Evolutionary conservation across 2,888 invertebrate genomes (phyloP), one percentile per base, ranked within the genome.

Genomic region (Stenurella melanura): DNA sequence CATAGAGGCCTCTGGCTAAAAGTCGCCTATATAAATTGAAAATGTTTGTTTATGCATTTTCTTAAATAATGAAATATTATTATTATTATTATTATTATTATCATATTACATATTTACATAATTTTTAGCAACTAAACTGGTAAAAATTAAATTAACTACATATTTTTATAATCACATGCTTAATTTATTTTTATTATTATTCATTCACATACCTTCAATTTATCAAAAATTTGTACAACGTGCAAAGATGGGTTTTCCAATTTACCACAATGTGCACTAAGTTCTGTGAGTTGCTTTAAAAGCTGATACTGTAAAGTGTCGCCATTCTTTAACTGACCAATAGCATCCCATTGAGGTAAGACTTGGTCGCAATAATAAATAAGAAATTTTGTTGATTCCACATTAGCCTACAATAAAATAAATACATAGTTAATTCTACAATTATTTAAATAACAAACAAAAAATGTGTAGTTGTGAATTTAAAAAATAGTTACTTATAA

Each of bases 231-330:
- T 77, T 93, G 92, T 83, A 94, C 93, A 76, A 97, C 93, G 89
- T 95, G 94, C 74, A 93, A 91, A 78, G 94, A 93, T 34, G 94
- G 91, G 84, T 95, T 94, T 67, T 96, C 95, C 72, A 96, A 88
- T 58, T 93, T 92, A 57, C 96, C 96, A 87, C 95, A 94, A 89
- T 94, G 93, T 77, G 94, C 92, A 64, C 95, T 93, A 83, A 97
- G 92, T 89, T 98, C 97, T 30, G 98, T 97, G 87, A 98, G 93
- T 79, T 96, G 92, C 89, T 96, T 96, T 26, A 98, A 90, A 70
- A 98, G 90, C 84, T 96, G 96, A 77, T 97, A 90, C 86, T 96
- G 94, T 57, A 92, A 92, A 73, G 94, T 91, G 82, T 93, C 92
- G 67, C 92, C 93, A 34, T 92, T 92, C 42, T 82, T 76, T 84